Evolutionary conservation across 2,113 vertebrate genomes (phyloP), one percentile per base, ranked within the genome.

Genomic region (Porphyrio hochstetteri): DNA sequence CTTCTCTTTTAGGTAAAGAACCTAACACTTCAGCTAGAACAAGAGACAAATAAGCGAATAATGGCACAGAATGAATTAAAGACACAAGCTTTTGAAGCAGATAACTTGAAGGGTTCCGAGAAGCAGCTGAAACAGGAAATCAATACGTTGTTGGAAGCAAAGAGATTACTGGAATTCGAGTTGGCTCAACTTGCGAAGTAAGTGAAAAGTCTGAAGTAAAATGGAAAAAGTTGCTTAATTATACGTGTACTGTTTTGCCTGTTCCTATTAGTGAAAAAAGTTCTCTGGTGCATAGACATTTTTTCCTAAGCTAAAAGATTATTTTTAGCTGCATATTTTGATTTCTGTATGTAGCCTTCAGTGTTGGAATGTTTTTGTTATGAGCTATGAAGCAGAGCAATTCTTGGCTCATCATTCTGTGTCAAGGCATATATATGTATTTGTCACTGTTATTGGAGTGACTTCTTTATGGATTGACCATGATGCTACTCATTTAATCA

Each of bases 111-210:
- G 93, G 98, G 99, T 86, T 98, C 98, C 3, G 99, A 99, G 98
- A 99, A 99, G 97, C 99, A 99, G 94, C 98, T 99, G 95, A 99
- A 99, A 96, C 99, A 99, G 97, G 99, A 99, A 97, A 99, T 99
- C 97, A 99, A 99, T 97, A 97, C 98, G 0, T 97, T 98, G 72
- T 97, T 99, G 92, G 99, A 99, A 98, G 98, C 97, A 86, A 99
- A 99, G 95, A 98, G 99, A 88, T 98, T 99, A 38, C 97, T 99
- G 95, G 99, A 99, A 98, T 99, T 99, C 83, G 99, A 99, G 95
- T 98, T 99, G 92, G 99, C 98, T 67, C 99, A 99, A 87, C 98
- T 99, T 97, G 99, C 99, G 69, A 99, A 99, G 99, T 99, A 98
- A 97, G 99, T 97, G 56, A 77, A 82, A 81, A 67, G 48, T 42